Evolutionary conservation across 2,797 vertebrate genomes (phyloP), one percentile per base, ranked within the genome.

Genomic region (Astyanax mexicanus): DNA sequence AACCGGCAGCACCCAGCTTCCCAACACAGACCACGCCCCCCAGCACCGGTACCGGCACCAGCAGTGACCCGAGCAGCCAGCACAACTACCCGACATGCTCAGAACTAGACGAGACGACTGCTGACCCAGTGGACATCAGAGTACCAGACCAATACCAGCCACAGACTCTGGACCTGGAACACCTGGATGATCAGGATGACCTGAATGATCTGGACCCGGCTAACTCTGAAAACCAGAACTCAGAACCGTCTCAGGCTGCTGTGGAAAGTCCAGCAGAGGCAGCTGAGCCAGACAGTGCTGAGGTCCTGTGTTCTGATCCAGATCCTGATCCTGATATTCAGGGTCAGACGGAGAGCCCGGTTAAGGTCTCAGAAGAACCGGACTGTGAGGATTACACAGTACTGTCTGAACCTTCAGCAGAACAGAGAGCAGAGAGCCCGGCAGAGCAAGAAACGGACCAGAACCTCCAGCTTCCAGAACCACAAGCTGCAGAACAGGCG

Each of bases 251-350:
- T 44, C 60, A 49, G 6, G 29, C 25, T 32, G 32, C 49, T 45
- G 49, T 38, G 8, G 54, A 57, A 55, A 35, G 4, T 51, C 9
- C 42, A n/a, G 64, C 67, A 52, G 67, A 54, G 44, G 55, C 77
- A 55, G 61, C 35, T 51, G 71, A 49, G 35, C 65, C 72, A 49
- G 60, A 75, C 13, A 23, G n/a, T 15, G 10, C 8, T 57, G 6
- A 49, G 15, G 55, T 42, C 37, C 29, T 17, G 47, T 21, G 45
- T 72, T 75, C 51, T 40, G 65, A 69, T 27, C 57, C 69, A 29
- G 44, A 35, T 55, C 44, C 32, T 78, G 78, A 80, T 72, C 44
- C 32, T 78, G 78, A 80, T 72, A 62, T 61, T 82, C 78, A 68
- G 54, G 54, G 21, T n/a, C 32, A 23, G 35, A 69, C 57, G 35